A percentile compares a stretch with the other conserved stretches of the same genome.
These are phyloP conservation scores for Campylorhamphus procurvoides DNA, from an alignment of 2,113 vertebrate species.

Conservation along the genomic window DNA sequence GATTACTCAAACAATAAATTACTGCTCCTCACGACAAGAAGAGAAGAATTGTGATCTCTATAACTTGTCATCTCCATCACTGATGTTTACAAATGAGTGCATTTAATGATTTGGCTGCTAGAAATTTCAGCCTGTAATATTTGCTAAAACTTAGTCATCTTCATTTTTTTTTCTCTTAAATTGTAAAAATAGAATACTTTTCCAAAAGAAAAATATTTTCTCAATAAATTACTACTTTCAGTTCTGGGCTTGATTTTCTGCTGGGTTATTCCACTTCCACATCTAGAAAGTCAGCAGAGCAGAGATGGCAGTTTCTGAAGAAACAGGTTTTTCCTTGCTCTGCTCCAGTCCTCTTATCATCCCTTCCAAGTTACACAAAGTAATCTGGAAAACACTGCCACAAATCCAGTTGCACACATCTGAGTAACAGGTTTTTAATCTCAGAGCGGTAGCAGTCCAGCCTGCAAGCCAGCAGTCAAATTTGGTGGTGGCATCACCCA, in stretches of 20 bases:
- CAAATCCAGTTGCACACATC: not conserved
- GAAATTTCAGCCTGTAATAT: not conserved
- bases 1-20: conserved; percentile 38
- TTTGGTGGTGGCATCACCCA: conserved; percentile 54
- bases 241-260: not conserved
- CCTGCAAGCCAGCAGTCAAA: conserved; percentile 54
- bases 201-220: not conserved
- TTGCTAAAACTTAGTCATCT: not conserved
- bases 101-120: not conserved
- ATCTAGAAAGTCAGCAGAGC: not conserved
- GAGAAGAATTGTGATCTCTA: not conserved
- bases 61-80: conserved; percentile 9
- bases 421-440: conserved; percentile 47
- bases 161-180: not conserved
- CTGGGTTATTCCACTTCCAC: not conserved
- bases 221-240: not conserved
- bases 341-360: not conserved
- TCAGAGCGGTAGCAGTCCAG: not conserved
- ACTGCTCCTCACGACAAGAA: not conserved
- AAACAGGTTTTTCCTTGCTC: not conserved
- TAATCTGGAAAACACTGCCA: not conserved
- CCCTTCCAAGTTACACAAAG: not conserved
- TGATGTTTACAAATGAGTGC: conserved; percentile 45
- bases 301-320: not conserved
- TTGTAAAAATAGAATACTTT: not conserved